A percentile compares a stretch with the other conserved stretches of the same genome.
phyloP scores from a whole-genome alignment of 2,888 invertebrate genomes.

The Emmelina monodactyla region DNA sequence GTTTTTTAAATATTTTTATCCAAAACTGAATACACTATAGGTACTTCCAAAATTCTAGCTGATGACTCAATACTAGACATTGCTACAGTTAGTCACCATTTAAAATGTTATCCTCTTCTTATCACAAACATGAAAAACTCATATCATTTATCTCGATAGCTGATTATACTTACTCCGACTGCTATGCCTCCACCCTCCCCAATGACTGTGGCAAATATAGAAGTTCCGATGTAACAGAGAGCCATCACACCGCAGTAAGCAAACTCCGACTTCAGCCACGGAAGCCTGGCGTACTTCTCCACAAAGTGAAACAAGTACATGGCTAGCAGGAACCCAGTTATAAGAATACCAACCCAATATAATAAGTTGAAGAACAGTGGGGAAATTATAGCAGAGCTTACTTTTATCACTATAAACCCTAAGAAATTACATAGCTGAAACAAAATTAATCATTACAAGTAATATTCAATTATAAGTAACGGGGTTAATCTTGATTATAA shows the following conservation, averaged over 20 bases:
- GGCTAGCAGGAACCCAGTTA: slow-evolving; percentile 75
- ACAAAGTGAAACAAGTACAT: slow-evolving; percentile 85
- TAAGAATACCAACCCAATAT: slow-evolving; percentile 81
- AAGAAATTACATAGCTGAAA: slow-evolving; percentile 72
- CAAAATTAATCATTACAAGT: slow-evolving; percentile 7
- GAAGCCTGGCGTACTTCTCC: slow-evolving; percentile 80
- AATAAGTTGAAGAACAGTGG: slow-evolving; percentile 80
- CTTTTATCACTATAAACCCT: slow-evolving; percentile 83
- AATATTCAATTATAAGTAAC: background rate
- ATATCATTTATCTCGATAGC: background rate
- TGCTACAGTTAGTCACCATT: too few species aligned
- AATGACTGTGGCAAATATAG: slow-evolving; percentile 72
- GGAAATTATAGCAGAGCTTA: slow-evolving; percentile 67
- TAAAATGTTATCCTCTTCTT: background rate
- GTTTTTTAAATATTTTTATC: too few species aligned
- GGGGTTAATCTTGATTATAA: too few species aligned
- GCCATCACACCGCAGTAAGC: slow-evolving; percentile 74
- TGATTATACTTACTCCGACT: slow-evolving; percentile 73
- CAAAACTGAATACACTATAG: too few species aligned
- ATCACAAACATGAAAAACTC: background rate
- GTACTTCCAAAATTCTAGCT: too few species aligned
- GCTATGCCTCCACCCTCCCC: slow-evolving; percentile 68
- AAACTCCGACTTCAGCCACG: slow-evolving; percentile 86
- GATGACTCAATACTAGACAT: too few species aligned
- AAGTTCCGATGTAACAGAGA: slow-evolving; percentile 76